Evolutionary conservation across 2,888 invertebrate species (phyloP).

Genomic region (Zygothrica quintamaculata): DNA sequence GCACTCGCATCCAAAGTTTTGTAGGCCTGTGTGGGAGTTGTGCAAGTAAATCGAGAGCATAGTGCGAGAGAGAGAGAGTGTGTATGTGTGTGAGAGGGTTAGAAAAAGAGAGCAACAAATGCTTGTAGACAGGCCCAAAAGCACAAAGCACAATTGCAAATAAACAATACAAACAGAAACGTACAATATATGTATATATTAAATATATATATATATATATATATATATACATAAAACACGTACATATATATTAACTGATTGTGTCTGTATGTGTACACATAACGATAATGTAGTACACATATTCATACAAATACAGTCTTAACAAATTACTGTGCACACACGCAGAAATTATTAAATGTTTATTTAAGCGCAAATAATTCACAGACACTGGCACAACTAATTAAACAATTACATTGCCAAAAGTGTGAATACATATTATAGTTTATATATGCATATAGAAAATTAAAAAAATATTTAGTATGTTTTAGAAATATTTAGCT

Average conservation of each 20-base stretch:
- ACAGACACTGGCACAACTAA: conserved; percentile 45
- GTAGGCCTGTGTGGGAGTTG: conserved; percentile 47
- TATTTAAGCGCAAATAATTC: conserved; percentile 67
- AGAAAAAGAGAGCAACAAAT: conserved; percentile 33
- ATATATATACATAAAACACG: conserved; percentile 3
- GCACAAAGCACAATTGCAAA: conserved; percentile 60
- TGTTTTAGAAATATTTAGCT: conserved; percentile 8
- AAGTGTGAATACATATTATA: conserved; percentile 18
- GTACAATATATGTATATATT: conserved; percentile 28
- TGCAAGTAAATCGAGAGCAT: conserved; percentile 26
- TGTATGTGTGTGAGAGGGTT: conserved; percentile 8
- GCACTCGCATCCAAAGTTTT: conserved; percentile 22
- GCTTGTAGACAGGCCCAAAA: conserved; percentile 37
- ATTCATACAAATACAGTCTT: conserved; percentile 16
- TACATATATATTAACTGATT: conserved; percentile 9
- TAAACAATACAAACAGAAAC: conserved; percentile 60
- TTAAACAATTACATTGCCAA: conserved; percentile 61
- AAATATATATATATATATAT: conserved; percentile 14
- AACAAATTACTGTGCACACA: conserved; percentile 60
- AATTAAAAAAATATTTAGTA: conserved; percentile 13
- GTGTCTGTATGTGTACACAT: conserved; percentile 25
- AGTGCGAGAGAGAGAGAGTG: conserved; percentile 7
- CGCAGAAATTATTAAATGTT: conserved; percentile 61
- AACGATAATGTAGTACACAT: neutral
- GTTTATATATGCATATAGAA: conserved; percentile 10